Evolutionary conservation across 23 tunicate species (phyloP), one percentile per base, ranked within the genome.

Genomic region (Halocynthia aurantium): DNA sequence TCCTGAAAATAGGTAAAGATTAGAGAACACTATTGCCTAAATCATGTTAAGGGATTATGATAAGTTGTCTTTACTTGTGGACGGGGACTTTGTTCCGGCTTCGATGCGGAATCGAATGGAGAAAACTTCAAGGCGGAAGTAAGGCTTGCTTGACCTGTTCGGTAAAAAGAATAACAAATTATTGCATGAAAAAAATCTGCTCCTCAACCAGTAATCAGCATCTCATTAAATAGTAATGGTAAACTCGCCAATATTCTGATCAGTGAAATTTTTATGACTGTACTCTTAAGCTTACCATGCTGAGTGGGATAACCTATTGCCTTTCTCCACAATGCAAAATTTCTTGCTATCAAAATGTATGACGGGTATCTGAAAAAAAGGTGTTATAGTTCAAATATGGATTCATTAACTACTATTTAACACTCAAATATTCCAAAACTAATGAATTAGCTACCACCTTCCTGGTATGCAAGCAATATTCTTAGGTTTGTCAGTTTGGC

Each of bases 61-160:
- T 31, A 31, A 58, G 63, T 58, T 11, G 31, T 8, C 20, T 7
- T 1, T 56, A 51, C 78, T 50, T 74, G 78, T 5, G 78, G 78
- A 12, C 78, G 78, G 5, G 78, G 78, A 74, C 78, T 74, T 54
- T 74, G 78, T 15, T 74, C 78, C 5, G 64, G 78, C 6, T 54
- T 53, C 10, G 31, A 12, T 65, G 56, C 13, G 55, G 78, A 53
- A 54, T 74, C 78, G 31, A 54, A 74, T 8, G 78, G 78, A 0
- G 60, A 49, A 56, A 74, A 74, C 56, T 74, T 74, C 20, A 18
- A 9, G n/a, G 78, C 44, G 44, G 44, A 31, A 31, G 44, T 31
- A 1, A 31, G 44, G 44, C 44, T 31, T 31, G 44, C 44, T 31
- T 31, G 44, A 31, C 44, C 44, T 31, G 4, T 31, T 4, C 44